Base-by-base conservation (phyloP, 2,797 vertebrate species). In the Lindbergichthys nudifrons region DNA sequence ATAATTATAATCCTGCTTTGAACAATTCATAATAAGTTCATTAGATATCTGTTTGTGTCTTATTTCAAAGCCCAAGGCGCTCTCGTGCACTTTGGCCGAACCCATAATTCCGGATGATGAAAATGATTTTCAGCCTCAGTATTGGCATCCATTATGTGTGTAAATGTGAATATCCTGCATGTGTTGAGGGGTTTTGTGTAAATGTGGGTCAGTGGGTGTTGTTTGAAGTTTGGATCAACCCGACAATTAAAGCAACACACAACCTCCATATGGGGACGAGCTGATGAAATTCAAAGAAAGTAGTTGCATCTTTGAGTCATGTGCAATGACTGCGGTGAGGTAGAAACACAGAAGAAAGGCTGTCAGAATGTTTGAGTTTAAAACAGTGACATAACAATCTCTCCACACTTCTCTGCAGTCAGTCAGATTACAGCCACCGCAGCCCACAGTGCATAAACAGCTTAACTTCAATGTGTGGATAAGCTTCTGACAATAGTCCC, bases 11-110 rank as follows among this genome's bases (percentile, higher is more conserved):
- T 92, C 81, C 82, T 65, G 67, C 82, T 87, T 86, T 92, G 86
- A 93, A 93, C 94, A 88, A 92, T 90, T 90, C 85, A 92, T 90
- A 84, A 80, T 83, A 72, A 80, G 92, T 93, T 91, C 89, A 94
- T 92, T 92, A 89, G 92, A 91, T 86, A 82, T 82, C 80, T 90
- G 84, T 91, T 92, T 90, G 84, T 71, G 57, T 90, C 85, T 91
- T 79, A 76, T 92, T 88, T 81, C 67, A 59, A 85, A 89, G 88
- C 92, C 87, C 70, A 76, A 70, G 85, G 92, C 65, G 2, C 47
- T 68, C 66, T 6, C 23, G 39, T 89, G 87, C 78, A 94, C 92
- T 93, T 88, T 92, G 88, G 90, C 87, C 75, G 86, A 94, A 95
- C 92, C 82, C 83, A 39, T 61, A 45, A 69, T 62, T 80, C 61